These are phyloP conservation scores for Norana najaformis DNA, from an alignment of 2,888 invertebrate genomes.

Conservation along the genomic window DNA sequence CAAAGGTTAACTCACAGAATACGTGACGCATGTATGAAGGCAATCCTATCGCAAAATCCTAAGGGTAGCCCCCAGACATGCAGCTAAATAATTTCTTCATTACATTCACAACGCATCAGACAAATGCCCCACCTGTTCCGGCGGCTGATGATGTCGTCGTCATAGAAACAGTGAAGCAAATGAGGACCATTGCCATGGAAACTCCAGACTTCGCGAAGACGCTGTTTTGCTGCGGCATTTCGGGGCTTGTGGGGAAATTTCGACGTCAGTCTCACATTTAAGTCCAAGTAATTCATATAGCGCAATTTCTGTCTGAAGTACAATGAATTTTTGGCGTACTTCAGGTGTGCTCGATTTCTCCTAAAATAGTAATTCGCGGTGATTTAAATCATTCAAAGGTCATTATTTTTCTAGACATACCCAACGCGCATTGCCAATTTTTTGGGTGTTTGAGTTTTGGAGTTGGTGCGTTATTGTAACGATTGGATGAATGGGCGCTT, in stretches of 20 bases:
- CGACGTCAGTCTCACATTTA: neutral
- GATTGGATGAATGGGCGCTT: too few relatives aligned
- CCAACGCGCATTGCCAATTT: too few relatives aligned
- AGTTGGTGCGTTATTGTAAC: too few relatives aligned
- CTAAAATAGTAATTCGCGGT: neutral
- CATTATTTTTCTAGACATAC: too few relatives aligned
- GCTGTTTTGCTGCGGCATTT: neutral
- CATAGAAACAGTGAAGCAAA: neutral
- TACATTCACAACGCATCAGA: neutral
- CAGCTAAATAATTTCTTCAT: neutral
- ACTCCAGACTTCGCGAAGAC: neutral
- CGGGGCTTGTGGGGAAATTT: neutral
- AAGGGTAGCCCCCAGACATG: neutral
- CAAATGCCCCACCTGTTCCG: neutral
- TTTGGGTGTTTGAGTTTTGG: too few relatives aligned
- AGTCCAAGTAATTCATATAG: neutral
- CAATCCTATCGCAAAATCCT: neutral
- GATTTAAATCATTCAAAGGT: neutral
- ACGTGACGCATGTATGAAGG: neutral
- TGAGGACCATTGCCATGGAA: conserved; percentile 6
- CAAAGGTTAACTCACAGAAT: neutral
- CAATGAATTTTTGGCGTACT: neutral
- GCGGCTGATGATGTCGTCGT: neutral
- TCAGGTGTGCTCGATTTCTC: neutral
- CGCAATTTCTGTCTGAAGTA: neutral